A percentile compares a stretch with the other conserved stretches of the same genome.
phyloP scores from a whole-genome alignment of 2,888 invertebrate species.

The Cephus pulcher region DNA sequence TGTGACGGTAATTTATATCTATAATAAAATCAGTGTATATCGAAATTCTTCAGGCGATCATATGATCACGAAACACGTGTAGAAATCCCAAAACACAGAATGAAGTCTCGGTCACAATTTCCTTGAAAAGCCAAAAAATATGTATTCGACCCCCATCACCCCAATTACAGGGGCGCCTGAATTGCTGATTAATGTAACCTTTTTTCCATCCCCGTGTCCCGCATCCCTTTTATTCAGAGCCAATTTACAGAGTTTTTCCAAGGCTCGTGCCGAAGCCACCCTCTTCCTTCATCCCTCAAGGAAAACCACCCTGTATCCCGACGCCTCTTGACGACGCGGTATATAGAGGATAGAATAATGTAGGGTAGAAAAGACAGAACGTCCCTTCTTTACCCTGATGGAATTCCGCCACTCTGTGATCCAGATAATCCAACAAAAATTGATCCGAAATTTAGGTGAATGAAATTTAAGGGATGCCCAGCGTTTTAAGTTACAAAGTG shows the following conservation, averaged over 20 bases:
- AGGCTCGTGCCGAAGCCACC: conserved; percentile 7
- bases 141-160: not conserved
- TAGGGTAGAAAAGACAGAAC: not conserved
- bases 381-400: not conserved
- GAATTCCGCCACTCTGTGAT: conserved; percentile 1
- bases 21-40: not conserved
- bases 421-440: conserved; percentile 25
- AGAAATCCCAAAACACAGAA: not conserved
- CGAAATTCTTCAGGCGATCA: not conserved
- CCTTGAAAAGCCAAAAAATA: not conserved
- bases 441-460: conserved; percentile 25
- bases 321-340: not conserved
- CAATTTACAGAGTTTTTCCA: conserved; percentile 18
- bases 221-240: conserved; percentile 11
- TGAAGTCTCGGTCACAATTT: not conserved
- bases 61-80: not conserved
- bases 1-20: too few species aligned
- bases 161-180: not conserved
- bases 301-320: not conserved
- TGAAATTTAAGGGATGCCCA: conserved; percentile 6
- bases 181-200: conserved; percentile 11
- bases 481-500: not conserved
- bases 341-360: not conserved
- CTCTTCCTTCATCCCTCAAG: conserved; percentile 7
- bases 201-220: not conserved